These are phyloP conservation scores for Ptychobarbus kaznakovi DNA, from an alignment of 2,797 vertebrate species.

Conservation along the genomic window DNA sequence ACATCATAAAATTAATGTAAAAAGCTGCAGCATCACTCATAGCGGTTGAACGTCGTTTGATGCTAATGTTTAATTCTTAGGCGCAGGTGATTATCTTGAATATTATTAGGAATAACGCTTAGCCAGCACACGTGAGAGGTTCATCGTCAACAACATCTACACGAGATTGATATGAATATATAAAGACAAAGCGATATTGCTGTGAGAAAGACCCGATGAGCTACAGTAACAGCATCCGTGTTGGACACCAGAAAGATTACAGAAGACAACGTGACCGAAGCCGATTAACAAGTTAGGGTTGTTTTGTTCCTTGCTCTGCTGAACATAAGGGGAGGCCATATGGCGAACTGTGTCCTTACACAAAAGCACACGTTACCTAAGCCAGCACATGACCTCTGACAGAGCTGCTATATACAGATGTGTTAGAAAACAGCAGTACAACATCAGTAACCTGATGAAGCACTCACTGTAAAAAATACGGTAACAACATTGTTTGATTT, in stretches of 20 bases:
- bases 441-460: not conserved
- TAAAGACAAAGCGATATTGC: not conserved
- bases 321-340: constrained; percentile 62
- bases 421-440: not conserved
- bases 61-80: not conserved
- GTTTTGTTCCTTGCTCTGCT: constrained; percentile 37
- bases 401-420: not conserved
- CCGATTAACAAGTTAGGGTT: constrained; percentile 59
- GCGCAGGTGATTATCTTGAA: not conserved
- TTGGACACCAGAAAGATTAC: constrained; percentile 47
- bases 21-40: not conserved
- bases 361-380: constrained; percentile 39
- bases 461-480: no score
- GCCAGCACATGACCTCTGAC: constrained; percentile 25
- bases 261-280: constrained; percentile 17
- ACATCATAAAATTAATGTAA: not conserved
- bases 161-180: not conserved
- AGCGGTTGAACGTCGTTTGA: not conserved
- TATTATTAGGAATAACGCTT: not conserved
- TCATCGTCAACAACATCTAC: not conserved
- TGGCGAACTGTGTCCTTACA: constrained; percentile 31
- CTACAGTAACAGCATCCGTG: not conserved
- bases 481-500: no score
- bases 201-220: not conserved
- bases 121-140: not conserved